Base-by-base conservation (phyloP, 2,113 vertebrate species). In the Apistogramma diplotaenia region DNA sequence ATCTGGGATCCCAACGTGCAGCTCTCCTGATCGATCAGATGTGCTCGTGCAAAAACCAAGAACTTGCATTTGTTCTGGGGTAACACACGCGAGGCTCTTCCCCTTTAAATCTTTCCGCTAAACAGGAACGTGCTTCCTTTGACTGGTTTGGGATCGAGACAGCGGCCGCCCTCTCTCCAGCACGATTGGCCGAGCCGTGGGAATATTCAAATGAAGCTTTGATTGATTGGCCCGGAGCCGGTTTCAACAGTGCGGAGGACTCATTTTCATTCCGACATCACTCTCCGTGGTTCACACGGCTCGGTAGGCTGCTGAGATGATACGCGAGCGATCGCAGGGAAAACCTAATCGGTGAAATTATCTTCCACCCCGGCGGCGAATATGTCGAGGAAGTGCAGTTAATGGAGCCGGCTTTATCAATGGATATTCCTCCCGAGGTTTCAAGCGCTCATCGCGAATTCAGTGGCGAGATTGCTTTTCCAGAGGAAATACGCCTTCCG, bases 171-270 rank as follows among this genome's bases (percentile, higher is more conserved):
- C 75, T 61, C 87, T 25, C 74, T 57, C 6, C 11, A 67, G 27
- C 3, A 0, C 19, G 87, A 95, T 95, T 95, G 94, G 95, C 40
- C 61, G 74, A 91, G 46, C 62, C 87, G 79, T 92, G 93, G 90
- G 92, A 93, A 92, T 92, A 94, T 92, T 89, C 90, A 85, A 91
- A 87, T 86, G 0, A 5, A 1, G 85, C 79, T 73, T 31, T 87
- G 83, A 85, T 86, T 92, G 94, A 95, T 95, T 95, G 94, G 94
- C 76, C 82, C 73, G 80, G 72, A 86, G 74, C 87, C 90, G 92
- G 93, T 89, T 85, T 89, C 79, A 73, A 59, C 83, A 75, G 87
- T 12, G 76, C 84, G 49, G 84, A 74, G 71, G 54, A 88, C 89
- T 86, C 81, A 75, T 88, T 91, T 91, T 82, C 87, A 88, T 81